Base-by-base conservation (phyloP, 2,797 vertebrate genomes). In the Intellagama lesueurii region DNA sequence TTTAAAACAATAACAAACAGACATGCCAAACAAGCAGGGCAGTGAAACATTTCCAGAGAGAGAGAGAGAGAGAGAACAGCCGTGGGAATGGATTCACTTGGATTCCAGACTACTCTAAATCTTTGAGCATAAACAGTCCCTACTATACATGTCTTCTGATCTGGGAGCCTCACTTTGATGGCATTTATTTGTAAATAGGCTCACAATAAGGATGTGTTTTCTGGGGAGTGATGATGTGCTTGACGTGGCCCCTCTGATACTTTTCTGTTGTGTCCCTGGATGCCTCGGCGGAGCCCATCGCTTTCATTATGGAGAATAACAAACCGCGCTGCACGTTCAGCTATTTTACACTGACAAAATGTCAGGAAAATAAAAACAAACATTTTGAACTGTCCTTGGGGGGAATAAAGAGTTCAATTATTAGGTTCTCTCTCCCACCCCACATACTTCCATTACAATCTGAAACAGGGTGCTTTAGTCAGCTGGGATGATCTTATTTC, bases 331-430 rank as follows among this genome's bases (percentile, higher is more conserved):
- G 88, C 76, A 87, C 86, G 92, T 94, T 35, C 88, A 89, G 93
- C 93, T 94, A 92, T 91, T 88, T 91, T 93, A 90, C 87, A 86
- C 91, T 91, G 93, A 96, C 91, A 95, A 81, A 87, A 95, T 91
- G 92, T 96, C 94, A 96, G 94, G 92, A 93, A 96, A 96, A 96
- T 96, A 91, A 95, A 96, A 97, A 95, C 93, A 96, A 97, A 95
- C 91, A 87, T 82, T 93, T 93, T 93, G 93, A 94, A 86, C 30
- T 79, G 90, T 93, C 92, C 93, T 94, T 56, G 92, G 92, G 93
- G 93, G 93, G 91, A 52, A 96, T 89, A 91, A 92, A 95, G 95
- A 92, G 91, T 96, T 96, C 93, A 94, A 90, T 96, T 95, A 96
- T 95, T 94, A 95, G 91, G 93, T 87, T 96, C 91, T 78, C 87